These are phyloP conservation scores for Spea bombifrons DNA, from an alignment of 2,113 vertebrate species.

Conservation along the genomic window DNA sequence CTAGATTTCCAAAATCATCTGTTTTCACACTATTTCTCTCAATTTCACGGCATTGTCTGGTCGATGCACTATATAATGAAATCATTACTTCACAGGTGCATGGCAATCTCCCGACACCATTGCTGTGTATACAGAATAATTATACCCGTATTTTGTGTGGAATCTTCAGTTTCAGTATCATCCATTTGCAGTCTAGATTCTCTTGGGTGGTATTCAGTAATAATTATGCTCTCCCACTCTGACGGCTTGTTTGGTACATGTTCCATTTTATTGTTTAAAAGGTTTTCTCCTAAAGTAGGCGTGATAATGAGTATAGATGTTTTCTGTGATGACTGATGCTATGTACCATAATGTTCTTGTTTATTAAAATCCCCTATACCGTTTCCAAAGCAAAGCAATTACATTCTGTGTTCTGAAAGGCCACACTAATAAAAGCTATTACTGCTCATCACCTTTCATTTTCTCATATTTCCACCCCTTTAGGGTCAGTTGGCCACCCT, in stretches of 20 bases:
- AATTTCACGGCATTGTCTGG: background rate
- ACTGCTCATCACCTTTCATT: background rate
- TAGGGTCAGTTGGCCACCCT: background rate
- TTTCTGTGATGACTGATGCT: conserved; percentile 7
- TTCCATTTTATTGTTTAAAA: background rate
- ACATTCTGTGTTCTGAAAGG: background rate
- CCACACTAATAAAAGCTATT: background rate
- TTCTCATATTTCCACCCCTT: background rate
- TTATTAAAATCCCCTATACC: conserved; percentile 9
- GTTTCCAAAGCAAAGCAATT: background rate
- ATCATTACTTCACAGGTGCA: conserved; percentile 15
- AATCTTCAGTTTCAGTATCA: background rate
- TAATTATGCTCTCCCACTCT: background rate
- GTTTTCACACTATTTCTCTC: conserved; percentile 10
- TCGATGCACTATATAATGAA: conserved; percentile 21
- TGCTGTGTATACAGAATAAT: background rate
- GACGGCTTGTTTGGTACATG: background rate
- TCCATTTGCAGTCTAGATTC: conserved; percentile 8
- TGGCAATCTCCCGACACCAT: background rate
- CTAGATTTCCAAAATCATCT: conserved; percentile 2
- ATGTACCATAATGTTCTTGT: background rate
- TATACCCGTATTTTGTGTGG: conserved; percentile 9
- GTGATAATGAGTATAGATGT: conserved; percentile 33
- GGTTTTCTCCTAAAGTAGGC: conserved; percentile 4
- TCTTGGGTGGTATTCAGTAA: background rate